Percentiles rank a stretch among this genome's conserved stretches.
These are phyloP conservation scores for Zaprionus taronus DNA, from an alignment of 1,140 invertebrate genomes.

Conservation along the genomic window DNA sequence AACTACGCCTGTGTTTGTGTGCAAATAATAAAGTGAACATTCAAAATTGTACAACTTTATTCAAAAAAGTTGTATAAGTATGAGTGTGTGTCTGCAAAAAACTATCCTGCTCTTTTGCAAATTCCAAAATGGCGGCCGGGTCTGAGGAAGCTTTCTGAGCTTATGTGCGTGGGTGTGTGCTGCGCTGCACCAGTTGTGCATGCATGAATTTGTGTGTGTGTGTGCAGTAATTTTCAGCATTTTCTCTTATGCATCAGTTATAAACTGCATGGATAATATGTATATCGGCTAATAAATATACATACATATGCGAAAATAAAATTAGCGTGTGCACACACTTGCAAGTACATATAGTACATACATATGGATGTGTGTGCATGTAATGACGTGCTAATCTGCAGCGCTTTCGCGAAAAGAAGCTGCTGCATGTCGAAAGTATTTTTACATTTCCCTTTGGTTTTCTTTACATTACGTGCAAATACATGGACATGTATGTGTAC, in stretches of 20 bases:
- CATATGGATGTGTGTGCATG: conserved; percentile 5
- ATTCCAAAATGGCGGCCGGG: conserved; percentile 67
- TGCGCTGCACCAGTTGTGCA: conserved; percentile 1
- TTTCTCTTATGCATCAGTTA: background rate
- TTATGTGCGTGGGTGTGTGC: background rate
- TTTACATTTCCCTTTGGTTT: conserved; percentile 63
- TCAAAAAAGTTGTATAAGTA: background rate
- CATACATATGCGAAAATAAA: background rate
- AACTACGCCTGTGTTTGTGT: background rate
- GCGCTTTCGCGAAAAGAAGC: background rate
- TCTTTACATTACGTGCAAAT: conserved; percentile 62
- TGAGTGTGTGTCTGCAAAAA: background rate
- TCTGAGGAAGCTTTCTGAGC: conserved; percentile 15
- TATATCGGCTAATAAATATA: background rate
- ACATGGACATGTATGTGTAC: conserved; percentile 2
- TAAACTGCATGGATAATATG: conserved; percentile 2
- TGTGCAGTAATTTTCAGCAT: background rate
- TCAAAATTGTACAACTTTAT: background rate
- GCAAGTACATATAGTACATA: background rate
- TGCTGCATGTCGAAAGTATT: conserved; percentile 62
- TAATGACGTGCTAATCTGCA: conserved; percentile 23
- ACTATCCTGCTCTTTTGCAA: conserved; percentile 24
- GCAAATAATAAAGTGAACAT: background rate
- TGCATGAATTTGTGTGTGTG: conserved; percentile 9
- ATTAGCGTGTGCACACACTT: conserved; percentile 1